Evolutionary conservation across 2,888 invertebrate species (phyloP).

Genomic region (Drosophila anceps): DNA sequence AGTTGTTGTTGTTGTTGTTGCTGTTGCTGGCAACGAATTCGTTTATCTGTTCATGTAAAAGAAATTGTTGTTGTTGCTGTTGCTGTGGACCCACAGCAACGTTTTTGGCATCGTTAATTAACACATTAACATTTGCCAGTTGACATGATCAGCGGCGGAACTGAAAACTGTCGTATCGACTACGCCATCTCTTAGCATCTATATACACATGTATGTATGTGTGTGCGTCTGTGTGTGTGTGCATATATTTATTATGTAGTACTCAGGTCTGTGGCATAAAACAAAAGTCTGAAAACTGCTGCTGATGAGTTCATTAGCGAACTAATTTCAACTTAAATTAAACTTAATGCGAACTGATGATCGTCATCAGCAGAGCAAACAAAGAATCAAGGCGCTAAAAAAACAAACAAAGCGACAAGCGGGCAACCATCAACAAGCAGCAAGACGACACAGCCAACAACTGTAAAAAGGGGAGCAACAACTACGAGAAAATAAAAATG

Average conservation of each 20-base stretch:
- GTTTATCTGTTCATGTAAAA: constrained; percentile 40
- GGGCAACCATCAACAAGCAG: constrained; percentile 18
- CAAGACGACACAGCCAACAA: constrained; percentile 32
- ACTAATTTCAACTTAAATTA: constrained; percentile 84
- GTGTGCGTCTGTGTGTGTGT: background rate
- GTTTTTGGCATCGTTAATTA: constrained; percentile 83
- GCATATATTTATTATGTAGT: constrained; percentile 14
- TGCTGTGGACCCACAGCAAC: constrained; percentile 78
- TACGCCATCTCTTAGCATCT: constrained; percentile 4
- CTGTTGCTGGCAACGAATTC: constrained; percentile 33
- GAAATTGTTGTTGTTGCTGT: constrained; percentile 37
- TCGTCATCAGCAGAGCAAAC: constrained; percentile 81
- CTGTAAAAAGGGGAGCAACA: constrained; percentile 49
- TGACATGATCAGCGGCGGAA: constrained; percentile 5
- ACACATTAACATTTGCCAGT: constrained; percentile 83
- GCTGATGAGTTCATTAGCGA: constrained; percentile 84
- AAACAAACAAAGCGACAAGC: constrained; percentile 50
- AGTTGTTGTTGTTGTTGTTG: constrained; percentile 24
- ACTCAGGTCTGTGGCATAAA: constrained; percentile 34
- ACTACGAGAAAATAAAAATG: constrained; percentile 61
- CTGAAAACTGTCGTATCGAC: constrained; percentile 9
- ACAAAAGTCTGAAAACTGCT: constrained; percentile 42
- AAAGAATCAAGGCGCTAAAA: constrained; percentile 68
- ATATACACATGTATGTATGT: background rate
- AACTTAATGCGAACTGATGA: constrained; percentile 83